These are phyloP conservation scores for Lamprologus speciosus DNA, from an alignment of 2,113 vertebrate species.

Conservation along the genomic window DNA sequence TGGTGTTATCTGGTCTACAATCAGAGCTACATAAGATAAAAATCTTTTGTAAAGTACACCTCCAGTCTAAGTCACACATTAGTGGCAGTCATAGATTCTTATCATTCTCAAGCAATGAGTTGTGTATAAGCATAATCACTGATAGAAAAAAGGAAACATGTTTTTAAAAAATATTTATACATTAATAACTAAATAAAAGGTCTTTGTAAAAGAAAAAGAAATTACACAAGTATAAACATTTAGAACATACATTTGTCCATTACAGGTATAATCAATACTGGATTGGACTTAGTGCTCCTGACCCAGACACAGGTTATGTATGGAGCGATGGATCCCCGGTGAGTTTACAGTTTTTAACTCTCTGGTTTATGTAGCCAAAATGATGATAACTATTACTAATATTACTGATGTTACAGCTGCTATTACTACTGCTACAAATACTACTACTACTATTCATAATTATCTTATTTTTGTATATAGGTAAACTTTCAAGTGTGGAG, in stretches of 20 bases:
- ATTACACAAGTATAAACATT: background rate
- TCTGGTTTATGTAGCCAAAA: background rate
- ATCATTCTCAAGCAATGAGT: background rate
- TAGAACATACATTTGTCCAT: background rate
- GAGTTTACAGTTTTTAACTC: slow-evolving; percentile 43
- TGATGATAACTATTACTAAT: background rate
- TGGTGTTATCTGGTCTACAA: slow-evolving; percentile 1
- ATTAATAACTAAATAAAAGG: background rate
- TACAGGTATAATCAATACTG: slow-evolving; percentile 10
- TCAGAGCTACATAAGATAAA: background rate
- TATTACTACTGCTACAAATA: background rate
- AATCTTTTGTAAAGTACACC: background rate
- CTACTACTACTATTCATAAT: background rate
- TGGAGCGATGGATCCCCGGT: slow-evolving; percentile 88
- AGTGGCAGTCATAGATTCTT: background rate
- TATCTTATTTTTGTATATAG: slow-evolving; percentile 52
- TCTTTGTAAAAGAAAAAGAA: background rate
- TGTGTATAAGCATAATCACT: background rate
- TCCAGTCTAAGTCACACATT: background rate
- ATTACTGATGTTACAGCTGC: background rate
- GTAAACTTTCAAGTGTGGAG: slow-evolving; percentile 81
- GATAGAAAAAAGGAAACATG: background rate
- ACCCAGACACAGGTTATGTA: slow-evolving; percentile 71
- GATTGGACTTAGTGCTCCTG: slow-evolving; percentile 76
- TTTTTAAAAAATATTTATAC: background rate